Base-by-base conservation (phyloP, 2,797 vertebrate species). In the Sus cebifrons region DNA sequence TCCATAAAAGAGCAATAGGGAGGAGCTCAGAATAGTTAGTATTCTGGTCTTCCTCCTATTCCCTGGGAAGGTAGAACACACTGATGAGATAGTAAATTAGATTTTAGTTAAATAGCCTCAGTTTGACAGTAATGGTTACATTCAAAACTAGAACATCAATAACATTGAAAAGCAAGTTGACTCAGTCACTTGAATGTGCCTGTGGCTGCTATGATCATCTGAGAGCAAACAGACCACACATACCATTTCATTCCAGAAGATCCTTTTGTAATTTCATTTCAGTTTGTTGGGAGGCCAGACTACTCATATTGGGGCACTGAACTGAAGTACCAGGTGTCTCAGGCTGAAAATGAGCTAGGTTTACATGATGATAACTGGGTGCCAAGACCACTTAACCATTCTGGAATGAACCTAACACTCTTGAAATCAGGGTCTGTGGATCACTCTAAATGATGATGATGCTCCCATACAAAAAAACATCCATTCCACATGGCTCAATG, bases 21-120 rank as follows among this genome's bases (percentile, higher is more conserved):
- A 92, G 32, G 32, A 8, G 1, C 8, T 82, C n/a, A 11, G 32
- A 88, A 29, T 3, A 62, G 84, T 52, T n/a, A 68, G 40, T 52
- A 87, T 44, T 90, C 49, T 27, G 52, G 36, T 16, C 54, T 78
- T 75, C 14, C 25, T 82, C 36, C 49, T 75, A 8, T n/a, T 93
- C 56, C 20, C 56, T 58, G 5, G 15, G 21, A 88, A 94, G 44
- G 60, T 49, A 85, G 27, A 91, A 65, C 29, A 85, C 82, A 96
- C 75, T 83, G 94, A 96, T 95, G 70, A 79, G 73, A 71, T 12
- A 56, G 64, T 77, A 86, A 96, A 94, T 94, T 64, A 95, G 74
- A 32, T 56, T 56, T 94, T 78, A 75, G 64, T 88, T 79, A 77
- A 86, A 65, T 93, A 56, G 68, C 86, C 87, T 83, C 77, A 56